Evolutionary conservation across 2,113 vertebrate genomes (phyloP).

Genomic region (Rattus norvegicus): DNA sequence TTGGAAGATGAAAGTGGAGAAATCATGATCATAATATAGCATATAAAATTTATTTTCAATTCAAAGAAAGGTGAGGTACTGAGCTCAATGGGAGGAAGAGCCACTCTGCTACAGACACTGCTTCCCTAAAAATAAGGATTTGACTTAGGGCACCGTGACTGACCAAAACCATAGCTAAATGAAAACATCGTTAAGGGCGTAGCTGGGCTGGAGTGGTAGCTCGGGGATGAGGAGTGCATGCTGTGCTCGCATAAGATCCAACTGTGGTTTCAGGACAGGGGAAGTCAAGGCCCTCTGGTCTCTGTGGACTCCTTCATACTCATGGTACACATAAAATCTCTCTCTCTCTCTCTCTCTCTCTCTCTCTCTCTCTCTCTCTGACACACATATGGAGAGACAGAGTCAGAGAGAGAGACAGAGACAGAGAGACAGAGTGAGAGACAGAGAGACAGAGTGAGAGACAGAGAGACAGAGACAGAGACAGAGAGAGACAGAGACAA

Average conservation of each 20-base stretch:
- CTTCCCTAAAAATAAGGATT: conserved; percentile 40
- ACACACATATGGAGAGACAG: no score
- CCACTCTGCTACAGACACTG: not conserved
- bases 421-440: no score
- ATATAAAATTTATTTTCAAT: not conserved
- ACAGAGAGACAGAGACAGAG: no score
- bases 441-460: no score
- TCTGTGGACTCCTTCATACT: not conserved
- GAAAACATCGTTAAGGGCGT: not conserved
- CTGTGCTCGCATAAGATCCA: not conserved
- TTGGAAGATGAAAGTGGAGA: not conserved
- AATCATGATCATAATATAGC: not conserved
- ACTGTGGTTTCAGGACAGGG: not conserved
- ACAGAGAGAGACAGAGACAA: no score
- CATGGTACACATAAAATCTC: not conserved
- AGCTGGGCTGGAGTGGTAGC: not conserved
- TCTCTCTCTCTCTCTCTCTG: no score
- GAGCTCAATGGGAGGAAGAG: conserved; percentile 4
- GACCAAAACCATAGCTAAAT: not conserved
- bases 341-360: no score
- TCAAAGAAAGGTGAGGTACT: not conserved
- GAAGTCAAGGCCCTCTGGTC: not conserved
- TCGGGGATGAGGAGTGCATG: not conserved
- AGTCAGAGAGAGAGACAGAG: no score
- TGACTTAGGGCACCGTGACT: conserved; percentile 24